Base-by-base conservation (phyloP, 1,140 invertebrate species). In the Probaryconus sp. region DNA sequence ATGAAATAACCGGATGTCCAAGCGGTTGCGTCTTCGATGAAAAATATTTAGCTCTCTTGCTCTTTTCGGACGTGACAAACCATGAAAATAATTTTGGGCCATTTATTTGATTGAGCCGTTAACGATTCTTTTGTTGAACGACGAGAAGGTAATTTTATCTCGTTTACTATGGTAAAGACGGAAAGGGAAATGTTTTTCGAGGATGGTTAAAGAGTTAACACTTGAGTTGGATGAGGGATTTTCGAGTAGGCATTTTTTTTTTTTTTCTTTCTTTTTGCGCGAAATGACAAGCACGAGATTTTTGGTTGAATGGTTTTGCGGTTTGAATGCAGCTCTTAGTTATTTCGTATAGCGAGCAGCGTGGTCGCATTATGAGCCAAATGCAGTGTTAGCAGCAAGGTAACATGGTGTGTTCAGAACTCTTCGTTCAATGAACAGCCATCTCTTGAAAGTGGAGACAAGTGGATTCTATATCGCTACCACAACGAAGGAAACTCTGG, bases 371-470 rank as follows among this genome's bases (percentile, higher is more conserved):
- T 77, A 71, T 67, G 50, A 70, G 67, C 70, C 33, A 60, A 74
- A 65, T 55, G 58, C 64, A 56, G 48, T 70, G 65, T 77, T 73
- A 61, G 58, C 63, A 69, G 56, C 47, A 42, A 60, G 35, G 67
- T 69, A 71, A 58, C 51, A 70, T 50, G 20, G 69, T 70, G 58
- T 67, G 76, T 73, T 68, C 45, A 51, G 61, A 76, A 73, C 71
- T 68, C 78, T 81, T 82, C 82, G 81, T 79, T 82, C 76, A 79
- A 68, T 77, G 37, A 31, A 74, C 77, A 80, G 79, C 53, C 77
- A 79, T 81, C 79, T 78, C 70, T 77, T 78, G 80, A 79, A 85
- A 85, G 79, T 82, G 70, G 73, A 85, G 83, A 85, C 85, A 85
- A 86, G 85, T 86, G 85, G 82, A 84, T 81, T 79, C 76, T 69